Conservation (phyloP, 2,888 invertebrate species). For the Herminia tarsipennalis region DNA sequence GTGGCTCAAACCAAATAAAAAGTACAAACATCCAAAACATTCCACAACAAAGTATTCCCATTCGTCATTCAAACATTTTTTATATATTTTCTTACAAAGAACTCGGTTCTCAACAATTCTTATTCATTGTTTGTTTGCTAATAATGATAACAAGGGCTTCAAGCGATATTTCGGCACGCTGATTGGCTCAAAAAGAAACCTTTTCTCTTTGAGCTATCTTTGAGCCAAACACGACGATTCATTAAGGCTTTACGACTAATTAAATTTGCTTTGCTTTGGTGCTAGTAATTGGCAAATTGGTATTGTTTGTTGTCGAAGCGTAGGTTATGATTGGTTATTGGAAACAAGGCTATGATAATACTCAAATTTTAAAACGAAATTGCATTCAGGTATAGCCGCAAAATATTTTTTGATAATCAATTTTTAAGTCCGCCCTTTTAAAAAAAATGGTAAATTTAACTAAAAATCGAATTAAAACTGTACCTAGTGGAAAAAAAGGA, state of each 20-base stretch:
- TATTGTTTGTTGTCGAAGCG: no score
- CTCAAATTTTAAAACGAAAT: no score
- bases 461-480: no score
- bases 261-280: not conserved
- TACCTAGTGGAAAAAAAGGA: no score
- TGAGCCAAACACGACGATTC: not conserved
- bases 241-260: not conserved
- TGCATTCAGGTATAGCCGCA: no score
- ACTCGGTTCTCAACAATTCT: not conserved
- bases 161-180: not conserved
- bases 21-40: not conserved
- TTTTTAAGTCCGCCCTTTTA: no score
- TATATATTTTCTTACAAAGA: not conserved
- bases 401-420: no score
- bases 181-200: slow-evolving; percentile 1
- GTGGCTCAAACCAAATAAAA: no score
- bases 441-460: no score
- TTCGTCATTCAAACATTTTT: not conserved
- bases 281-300: not conserved
- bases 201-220: no score
- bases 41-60: not conserved
- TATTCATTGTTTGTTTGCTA: not conserved
- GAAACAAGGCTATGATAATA: no score
- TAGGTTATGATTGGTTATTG: no score
- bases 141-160: not conserved